phyloP scores from a whole-genome alignment of 2,888 invertebrate species.

The Monochamus alternatus region DNA sequence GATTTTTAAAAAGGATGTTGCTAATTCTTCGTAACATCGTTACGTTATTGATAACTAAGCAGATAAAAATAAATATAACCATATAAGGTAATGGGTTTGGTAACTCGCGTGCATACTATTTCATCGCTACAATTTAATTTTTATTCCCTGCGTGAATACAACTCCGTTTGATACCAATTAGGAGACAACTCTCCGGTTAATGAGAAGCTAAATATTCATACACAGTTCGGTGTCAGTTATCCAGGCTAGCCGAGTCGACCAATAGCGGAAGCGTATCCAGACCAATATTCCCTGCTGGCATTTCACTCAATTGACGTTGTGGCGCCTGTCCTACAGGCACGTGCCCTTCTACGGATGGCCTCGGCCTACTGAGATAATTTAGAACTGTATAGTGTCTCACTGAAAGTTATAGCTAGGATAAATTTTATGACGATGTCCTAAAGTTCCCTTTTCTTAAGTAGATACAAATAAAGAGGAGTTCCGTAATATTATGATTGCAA shows the following conservation, averaged over 20 bases:
- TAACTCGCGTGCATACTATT: too few relatives aligned
- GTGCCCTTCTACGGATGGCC: slow-evolving; percentile 7
- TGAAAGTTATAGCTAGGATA: too few relatives aligned
- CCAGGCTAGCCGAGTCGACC: background rate
- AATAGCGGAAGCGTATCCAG: slow-evolving; percentile 10
- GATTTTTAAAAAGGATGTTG: too few relatives aligned
- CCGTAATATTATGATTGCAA: too few relatives aligned
- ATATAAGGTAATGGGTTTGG: too few relatives aligned
- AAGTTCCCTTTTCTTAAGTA: too few relatives aligned
- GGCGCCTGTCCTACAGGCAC: slow-evolving; percentile 4
- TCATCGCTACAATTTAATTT: too few relatives aligned
- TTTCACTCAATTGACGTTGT: background rate
- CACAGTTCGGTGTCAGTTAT: background rate
- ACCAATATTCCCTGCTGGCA: slow-evolving; percentile 7
- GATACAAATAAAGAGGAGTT: too few relatives aligned
- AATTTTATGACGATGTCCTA: too few relatives aligned
- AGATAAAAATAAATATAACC: too few relatives aligned
- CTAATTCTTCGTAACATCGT: too few relatives aligned
- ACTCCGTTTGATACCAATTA: background rate
- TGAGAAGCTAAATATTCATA: background rate
- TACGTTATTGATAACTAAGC: too few relatives aligned
- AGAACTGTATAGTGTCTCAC: background rate
- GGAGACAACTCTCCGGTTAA: background rate
- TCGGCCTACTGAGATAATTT: slow-evolving; percentile 2
- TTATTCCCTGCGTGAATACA: background rate